Percentiles rank a stretch among this genome's conserved stretches.
These are phyloP conservation scores for Trichonephila clavata DNA, from an alignment of 1,140 invertebrate species.

Conservation along the genomic window DNA sequence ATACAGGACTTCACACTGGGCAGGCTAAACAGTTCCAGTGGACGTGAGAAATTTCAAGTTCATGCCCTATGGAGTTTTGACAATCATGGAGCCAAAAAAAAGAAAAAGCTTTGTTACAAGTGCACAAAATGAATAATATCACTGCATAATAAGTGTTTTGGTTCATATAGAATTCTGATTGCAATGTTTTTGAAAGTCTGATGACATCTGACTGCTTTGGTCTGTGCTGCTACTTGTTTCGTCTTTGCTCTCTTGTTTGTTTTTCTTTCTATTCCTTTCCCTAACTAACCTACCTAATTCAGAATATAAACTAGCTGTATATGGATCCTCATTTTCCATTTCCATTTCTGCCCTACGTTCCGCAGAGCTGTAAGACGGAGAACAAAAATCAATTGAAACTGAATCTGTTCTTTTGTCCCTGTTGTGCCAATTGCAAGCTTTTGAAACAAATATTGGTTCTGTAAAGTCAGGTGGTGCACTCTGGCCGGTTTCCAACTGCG, in stretches of 20 bases:
- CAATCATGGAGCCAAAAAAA: neutral
- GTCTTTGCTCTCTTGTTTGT: neutral
- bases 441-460: neutral
- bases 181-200: neutral
- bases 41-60: neutral
- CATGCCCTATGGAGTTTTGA: neutral
- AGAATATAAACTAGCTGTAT: neutral
- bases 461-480: constrained; percentile 24
- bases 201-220: neutral
- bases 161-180: constrained; percentile 24
- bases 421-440: too few species aligned
- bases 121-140: constrained; percentile 2
- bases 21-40: constrained; percentile 1
- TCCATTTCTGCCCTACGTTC: neutral
- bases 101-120: neutral
- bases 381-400: too few species aligned
- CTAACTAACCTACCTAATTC: neutral
- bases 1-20: neutral
- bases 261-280: neutral
- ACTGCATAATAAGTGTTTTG: neutral
- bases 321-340: neutral
- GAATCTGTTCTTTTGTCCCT: too few species aligned
- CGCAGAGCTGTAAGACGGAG: too few species aligned
- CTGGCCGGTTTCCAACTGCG: neutral
- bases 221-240: neutral